These are phyloP conservation scores for Andrena hattorfiana DNA, from an alignment of 2,888 invertebrate species.

Conservation along the genomic window DNA sequence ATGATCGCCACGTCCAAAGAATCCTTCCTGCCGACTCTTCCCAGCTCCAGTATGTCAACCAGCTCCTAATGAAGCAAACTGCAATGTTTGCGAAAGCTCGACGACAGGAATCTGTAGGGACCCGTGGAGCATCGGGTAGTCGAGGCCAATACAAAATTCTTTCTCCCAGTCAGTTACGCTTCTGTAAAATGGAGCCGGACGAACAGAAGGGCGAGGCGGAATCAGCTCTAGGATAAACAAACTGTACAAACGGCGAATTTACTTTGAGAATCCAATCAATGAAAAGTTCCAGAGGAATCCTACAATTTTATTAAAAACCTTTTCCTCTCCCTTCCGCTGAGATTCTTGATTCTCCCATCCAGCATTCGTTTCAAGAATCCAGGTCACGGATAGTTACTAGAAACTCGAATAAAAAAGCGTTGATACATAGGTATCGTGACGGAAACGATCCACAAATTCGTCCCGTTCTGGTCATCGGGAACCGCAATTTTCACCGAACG, in stretches of 20 bases:
- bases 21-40: conserved; percentile 35
- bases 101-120: conserved; percentile 31
- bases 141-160: conserved; percentile 33
- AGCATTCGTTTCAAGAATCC: too few relatives aligned
- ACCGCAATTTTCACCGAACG: conserved; percentile 57
- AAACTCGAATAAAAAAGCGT: too few relatives aligned
- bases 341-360: too few relatives aligned
- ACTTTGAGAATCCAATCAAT: not conserved
- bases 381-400: too few relatives aligned
- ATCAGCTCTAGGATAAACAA: not conserved
- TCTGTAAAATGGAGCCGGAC: not conserved
- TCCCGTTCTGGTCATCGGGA: conserved; percentile 30
- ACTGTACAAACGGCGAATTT: not conserved
- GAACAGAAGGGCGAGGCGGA: not conserved
- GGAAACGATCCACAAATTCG: conserved; percentile 56
- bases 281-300: not conserved
- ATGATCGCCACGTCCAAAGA: conserved; percentile 23
- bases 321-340: not conserved
- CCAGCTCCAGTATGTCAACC: conserved; percentile 36
- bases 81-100: conserved; percentile 46
- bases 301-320: not conserved
- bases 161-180: not conserved
- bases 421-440: not conserved
- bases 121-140: conserved; percentile 6
- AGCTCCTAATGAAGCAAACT: conserved; percentile 41